Base-by-base conservation (phyloP, 2,113 vertebrate species). In the Gallinago paraguaiae region DNA sequence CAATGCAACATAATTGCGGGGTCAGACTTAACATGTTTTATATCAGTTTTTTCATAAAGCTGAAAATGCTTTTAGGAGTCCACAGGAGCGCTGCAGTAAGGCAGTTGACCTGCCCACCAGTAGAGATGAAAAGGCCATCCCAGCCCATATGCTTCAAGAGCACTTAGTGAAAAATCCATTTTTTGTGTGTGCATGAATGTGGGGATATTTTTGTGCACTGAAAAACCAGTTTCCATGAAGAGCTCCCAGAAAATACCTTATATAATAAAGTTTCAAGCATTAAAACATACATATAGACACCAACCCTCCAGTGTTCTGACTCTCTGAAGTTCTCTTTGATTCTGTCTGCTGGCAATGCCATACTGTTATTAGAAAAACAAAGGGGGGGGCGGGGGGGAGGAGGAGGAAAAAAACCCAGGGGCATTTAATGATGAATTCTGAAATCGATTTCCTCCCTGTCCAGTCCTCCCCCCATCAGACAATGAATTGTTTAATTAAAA, bases 331-430 rank as follows among this genome's bases (percentile, higher is more conserved):
- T 64, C 30, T 28, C 57, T 83, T 68, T 18, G 2, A 63, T 92
- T 86, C 76, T 71, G 23, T 54, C 39, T 3, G 4, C 59, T 51
- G 64, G 65, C 12, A 80, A 76, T 23, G 17, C 35, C 50, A 17
- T 24, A 2, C 8, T 78, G 43, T 54, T 72, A 43, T 70, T 75
- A 83, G 46, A 70, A 67, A 79, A 82, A 53, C 27, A 82, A 54
- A 45, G 24, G 4, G 11, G 19, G 1, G 3, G 24, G 4, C 15
- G 19, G 1, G 3, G 3, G 0, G 4, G 9, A 33, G 1, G 0
- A n/a, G n/a, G 33, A 3, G 3, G 4, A 5, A 63, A 91, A 69
- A 86, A 89, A 48, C 7, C 18, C 65, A 82, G 79, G 39, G 35
- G 53, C 51, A 43, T 71, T 71, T 87, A 91, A 87, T 48, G 33